Conservation (phyloP, 1,140 invertebrate genomes). For the Antheraea mylitta region DNA sequence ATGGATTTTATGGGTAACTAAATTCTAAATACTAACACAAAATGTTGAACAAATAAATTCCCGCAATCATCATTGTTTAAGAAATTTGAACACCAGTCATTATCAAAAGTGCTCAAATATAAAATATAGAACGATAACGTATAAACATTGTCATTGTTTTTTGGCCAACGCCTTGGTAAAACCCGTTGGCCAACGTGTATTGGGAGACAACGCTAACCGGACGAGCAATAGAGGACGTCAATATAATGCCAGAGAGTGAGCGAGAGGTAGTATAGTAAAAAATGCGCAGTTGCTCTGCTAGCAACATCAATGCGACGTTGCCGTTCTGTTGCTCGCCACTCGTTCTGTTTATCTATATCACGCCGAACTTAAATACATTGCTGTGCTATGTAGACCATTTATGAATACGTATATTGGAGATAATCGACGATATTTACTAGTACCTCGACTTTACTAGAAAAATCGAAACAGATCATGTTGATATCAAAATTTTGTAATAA, state of each 20-base stretch:
- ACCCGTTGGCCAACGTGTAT: not conserved
- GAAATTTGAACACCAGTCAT: not conserved
- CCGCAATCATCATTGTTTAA: not conserved
- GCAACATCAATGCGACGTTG: slow-evolving; percentile 49
- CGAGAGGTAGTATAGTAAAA: slow-evolving; percentile 45
- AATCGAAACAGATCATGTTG: no score
- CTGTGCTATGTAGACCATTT: no score
- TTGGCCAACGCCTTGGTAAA: slow-evolving; percentile 13
- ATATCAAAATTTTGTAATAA: no score
- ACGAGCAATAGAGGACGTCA: slow-evolving; percentile 37
- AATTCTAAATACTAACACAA: no score
- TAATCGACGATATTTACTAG: no score
- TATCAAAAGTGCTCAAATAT: not conserved
- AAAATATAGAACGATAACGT: not conserved
- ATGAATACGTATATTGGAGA: no score
- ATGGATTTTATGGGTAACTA: no score
- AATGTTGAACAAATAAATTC: no score
- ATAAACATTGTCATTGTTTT: not conserved
- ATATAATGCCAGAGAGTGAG: slow-evolving; percentile 44
- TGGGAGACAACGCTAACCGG: slow-evolving; percentile 28
- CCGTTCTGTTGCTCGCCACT: slow-evolving; percentile 48
- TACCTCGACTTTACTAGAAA: no score
- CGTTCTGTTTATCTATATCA: slow-evolving; percentile 27
- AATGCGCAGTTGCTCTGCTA: slow-evolving; percentile 61
- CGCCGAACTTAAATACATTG: not conserved